phyloP scores from a whole-genome alignment of 2,113 vertebrate genomes.

The Mungos mungo region DNA sequence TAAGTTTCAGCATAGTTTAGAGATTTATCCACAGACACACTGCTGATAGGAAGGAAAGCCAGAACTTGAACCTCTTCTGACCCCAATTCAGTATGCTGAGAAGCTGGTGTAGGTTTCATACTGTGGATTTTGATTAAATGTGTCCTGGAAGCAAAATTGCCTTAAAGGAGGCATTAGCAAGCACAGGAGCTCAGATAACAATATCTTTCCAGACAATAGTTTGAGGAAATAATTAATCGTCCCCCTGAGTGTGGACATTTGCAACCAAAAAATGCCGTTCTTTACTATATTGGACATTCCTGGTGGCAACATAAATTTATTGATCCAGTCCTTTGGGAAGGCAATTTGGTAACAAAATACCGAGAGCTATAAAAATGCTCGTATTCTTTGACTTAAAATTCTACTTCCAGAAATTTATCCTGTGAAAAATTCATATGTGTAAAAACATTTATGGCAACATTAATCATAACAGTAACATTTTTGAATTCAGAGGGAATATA shows the following conservation, averaged over 20 bases:
- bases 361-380: neutral
- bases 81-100: neutral
- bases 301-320: neutral
- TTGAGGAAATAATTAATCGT: neutral
- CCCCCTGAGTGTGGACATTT: neutral
- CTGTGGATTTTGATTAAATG: neutral
- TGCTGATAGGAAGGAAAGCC: neutral
- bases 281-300: neutral
- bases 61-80: neutral
- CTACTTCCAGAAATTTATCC: neutral
- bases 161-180: neutral
- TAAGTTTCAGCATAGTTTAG: neutral
- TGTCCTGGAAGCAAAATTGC: neutral
- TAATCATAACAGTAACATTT: conserved; percentile 28
- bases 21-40: neutral
- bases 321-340: neutral
- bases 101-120: neutral
- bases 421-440: neutral
- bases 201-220: neutral
- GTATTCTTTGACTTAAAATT: conserved; percentile 20
- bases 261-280: neutral
- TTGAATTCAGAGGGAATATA: conserved; percentile 4
- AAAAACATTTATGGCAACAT: neutral
- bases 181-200: neutral
- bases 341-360: neutral